These are phyloP conservation scores for Brachypodius melanocephalos DNA, from an alignment of 2,113 vertebrate species.

Conservation along the genomic window DNA sequence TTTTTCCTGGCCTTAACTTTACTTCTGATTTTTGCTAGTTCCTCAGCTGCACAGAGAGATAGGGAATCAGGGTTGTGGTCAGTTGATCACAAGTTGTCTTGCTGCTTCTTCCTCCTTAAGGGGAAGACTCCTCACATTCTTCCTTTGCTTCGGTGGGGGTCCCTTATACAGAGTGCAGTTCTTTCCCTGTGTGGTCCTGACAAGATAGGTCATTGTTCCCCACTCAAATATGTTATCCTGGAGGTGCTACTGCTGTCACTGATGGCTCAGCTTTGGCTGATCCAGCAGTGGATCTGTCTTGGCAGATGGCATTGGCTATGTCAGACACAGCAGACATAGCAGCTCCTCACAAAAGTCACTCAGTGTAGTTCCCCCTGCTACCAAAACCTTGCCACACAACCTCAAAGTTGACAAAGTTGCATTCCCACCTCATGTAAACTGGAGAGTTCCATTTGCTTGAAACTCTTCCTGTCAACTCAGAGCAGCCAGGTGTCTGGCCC, in stretches of 20 bases:
- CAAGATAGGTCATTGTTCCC: background rate
- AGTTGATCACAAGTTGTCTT: background rate
- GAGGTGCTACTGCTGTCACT: background rate
- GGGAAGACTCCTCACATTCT: background rate
- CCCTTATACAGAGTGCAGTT: background rate
- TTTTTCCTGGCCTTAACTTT: background rate
- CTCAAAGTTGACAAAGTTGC: background rate
- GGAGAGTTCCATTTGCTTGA: background rate
- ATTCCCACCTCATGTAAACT: background rate
- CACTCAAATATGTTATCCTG: background rate
- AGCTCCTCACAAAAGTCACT: background rate
- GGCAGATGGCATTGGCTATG: background rate
- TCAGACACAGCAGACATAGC: background rate
- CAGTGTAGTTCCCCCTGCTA: rapidly evolving
- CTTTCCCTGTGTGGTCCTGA: background rate
- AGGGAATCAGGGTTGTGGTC: background rate
- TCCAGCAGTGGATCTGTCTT: background rate
- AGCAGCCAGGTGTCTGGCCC: background rate
- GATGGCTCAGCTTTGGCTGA: background rate
- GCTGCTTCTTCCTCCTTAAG: background rate
- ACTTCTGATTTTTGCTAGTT: background rate
- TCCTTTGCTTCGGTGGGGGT: background rate
- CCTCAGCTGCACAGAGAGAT: rapidly evolving
- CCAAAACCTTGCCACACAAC: background rate
- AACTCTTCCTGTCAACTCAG: background rate